These are phyloP conservation scores for Dicranocentrus wangi DNA, from an alignment of 2,888 invertebrate species.

Conservation along the genomic window DNA sequence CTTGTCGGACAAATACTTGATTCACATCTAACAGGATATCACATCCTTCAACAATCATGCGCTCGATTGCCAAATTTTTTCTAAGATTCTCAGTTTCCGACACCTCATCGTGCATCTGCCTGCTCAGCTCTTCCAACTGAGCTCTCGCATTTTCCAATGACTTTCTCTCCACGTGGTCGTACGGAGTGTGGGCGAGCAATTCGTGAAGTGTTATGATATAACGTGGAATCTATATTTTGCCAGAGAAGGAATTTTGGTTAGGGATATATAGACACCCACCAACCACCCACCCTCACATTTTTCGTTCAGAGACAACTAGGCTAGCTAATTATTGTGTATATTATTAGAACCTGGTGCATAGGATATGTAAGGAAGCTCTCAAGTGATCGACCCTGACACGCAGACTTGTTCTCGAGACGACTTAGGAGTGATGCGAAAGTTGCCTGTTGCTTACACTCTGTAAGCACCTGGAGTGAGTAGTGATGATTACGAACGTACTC, in stretches of 20 bases:
- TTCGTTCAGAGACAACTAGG: too few relatives aligned
- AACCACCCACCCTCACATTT: too few relatives aligned
- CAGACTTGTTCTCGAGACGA: conserved; percentile 88
- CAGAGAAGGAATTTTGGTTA: too few relatives aligned
- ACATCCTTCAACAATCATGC: conserved; percentile 95
- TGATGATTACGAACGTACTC: conserved; percentile 96
- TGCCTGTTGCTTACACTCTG: conserved; percentile 87
- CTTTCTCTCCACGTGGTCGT: conserved; percentile 91
- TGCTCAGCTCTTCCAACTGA: conserved; percentile 88
- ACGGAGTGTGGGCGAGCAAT: conserved; percentile 91
- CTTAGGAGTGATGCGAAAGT: conserved; percentile 86
- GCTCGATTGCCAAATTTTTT: conserved; percentile 91
- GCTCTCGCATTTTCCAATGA: conserved; percentile 90
- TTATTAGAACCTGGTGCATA: conserved; percentile 95
- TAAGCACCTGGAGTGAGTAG: conserved; percentile 92
- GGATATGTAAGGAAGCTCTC: conserved; percentile 94
- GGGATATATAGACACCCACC: too few relatives aligned
- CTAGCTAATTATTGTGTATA: too few relatives aligned
- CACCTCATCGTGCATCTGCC: conserved; percentile 85
- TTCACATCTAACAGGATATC: conserved; percentile 93
- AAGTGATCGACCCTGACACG: conserved; percentile 87
- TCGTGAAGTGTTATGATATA: conserved; percentile 94
- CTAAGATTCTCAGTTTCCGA: conserved; percentile 94
- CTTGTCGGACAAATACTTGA: conserved; percentile 94
- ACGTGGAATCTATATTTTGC: conserved; percentile 82